These are phyloP conservation scores for Antechinus stuartii DNA, from an alignment of 2,113 vertebrate genomes.

Conservation along the genomic window DNA sequence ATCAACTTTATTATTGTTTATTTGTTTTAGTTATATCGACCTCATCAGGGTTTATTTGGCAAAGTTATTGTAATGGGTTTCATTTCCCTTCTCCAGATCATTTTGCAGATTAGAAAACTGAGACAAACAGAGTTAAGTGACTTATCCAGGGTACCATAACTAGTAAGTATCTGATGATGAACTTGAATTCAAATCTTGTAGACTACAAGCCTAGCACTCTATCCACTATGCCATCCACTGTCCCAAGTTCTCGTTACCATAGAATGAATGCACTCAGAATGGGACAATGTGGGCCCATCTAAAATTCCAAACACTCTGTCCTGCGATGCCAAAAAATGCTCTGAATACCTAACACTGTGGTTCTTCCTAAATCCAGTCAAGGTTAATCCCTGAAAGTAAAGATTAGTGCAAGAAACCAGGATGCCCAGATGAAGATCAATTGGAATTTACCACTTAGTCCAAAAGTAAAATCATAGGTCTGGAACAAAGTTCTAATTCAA, in stretches of 20 bases:
- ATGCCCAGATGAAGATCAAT: not conserved
- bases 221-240: not conserved
- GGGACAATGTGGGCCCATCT: not conserved
- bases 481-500: not conserved
- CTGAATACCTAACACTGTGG: not conserved
- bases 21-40: slow-evolving; percentile 4
- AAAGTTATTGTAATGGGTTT: not conserved
- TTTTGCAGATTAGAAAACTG: not conserved
- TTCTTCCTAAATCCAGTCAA: not conserved
- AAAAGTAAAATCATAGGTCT: not conserved
- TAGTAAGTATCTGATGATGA: not conserved
- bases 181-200: not conserved
- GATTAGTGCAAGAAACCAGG: not conserved
- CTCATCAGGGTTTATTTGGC: not conserved
- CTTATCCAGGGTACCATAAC: not conserved
- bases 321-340: slow-evolving; percentile 9
- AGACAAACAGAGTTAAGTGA: not conserved
- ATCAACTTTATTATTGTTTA: not conserved
- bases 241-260: not conserved
- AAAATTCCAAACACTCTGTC: not conserved
- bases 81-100: not conserved
- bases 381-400: not conserved
- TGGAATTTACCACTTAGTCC: not conserved
- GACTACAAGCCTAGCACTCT: not conserved
- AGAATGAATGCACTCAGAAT: not conserved